Percentiles rank a stretch among this genome's conserved stretches.
Conservation (phyloP, 2,113 vertebrate species). For the Mixornis gularis region DNA sequence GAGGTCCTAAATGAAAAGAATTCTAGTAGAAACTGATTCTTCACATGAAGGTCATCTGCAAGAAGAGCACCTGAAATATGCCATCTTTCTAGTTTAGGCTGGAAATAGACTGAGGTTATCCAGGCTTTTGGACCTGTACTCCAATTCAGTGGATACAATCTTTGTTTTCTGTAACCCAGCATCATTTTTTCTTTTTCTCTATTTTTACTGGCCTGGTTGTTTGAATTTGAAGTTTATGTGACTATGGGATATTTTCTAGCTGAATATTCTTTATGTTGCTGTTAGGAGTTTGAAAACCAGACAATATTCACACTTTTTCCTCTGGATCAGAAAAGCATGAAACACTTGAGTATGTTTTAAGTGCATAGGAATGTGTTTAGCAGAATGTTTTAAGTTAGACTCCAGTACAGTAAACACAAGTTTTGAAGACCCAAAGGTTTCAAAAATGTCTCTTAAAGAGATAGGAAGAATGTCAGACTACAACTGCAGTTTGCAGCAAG, state of each 20-base stretch:
- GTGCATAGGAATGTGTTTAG: not conserved
- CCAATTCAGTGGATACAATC: not conserved
- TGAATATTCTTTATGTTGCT: not conserved
- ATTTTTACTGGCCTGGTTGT: fast-evolving
- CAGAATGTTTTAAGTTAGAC: not conserved
- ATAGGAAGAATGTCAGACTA: not conserved
- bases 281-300: not conserved
- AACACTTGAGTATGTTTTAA: not conserved
- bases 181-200: too few relatives aligned
- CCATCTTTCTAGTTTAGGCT: not conserved
- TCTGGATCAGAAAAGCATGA: not conserved
- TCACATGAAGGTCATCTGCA: not conserved
- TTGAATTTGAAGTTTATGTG: not conserved
- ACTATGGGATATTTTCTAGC: not conserved
- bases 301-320: not conserved
- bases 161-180: not conserved
- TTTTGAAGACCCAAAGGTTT: not conserved
- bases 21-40: not conserved
- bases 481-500: not conserved
- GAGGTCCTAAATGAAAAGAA: not conserved
- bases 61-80: not conserved
- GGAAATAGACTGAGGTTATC: not conserved
- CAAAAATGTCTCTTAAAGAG: not conserved
- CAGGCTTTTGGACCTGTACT: not conserved
- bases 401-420: not conserved